A percentile compares a stretch with the other conserved stretches of the same genome.
Evolutionary conservation across 2,797 vertebrate species (phyloP).

Genomic region (Huso huso): DNA sequence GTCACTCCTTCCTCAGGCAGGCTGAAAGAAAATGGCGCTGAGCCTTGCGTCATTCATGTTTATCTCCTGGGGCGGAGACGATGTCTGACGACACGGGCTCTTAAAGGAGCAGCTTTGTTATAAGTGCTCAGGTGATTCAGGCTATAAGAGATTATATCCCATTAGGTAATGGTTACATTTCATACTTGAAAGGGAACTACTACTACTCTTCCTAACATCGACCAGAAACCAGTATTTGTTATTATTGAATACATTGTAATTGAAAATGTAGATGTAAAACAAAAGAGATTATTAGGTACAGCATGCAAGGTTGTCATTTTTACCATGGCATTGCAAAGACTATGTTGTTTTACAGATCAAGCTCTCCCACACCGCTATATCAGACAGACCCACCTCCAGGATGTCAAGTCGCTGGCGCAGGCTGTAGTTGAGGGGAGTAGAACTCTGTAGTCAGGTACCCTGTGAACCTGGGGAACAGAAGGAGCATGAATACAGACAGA

Average conservation of each 20-base stretch:
- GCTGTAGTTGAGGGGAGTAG: conserved; percentile 87
- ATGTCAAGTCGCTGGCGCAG: conserved; percentile 85
- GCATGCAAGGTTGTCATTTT: not conserved
- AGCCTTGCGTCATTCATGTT: no score
- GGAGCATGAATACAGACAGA: not conserved
- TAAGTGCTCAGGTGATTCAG: no score
- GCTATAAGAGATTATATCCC: no score
- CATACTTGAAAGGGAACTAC: no score
- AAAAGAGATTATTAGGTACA: no score
- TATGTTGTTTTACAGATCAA: not conserved
- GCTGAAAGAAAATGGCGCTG: no score
- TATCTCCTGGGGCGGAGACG: no score
- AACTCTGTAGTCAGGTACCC: conserved; percentile 82
- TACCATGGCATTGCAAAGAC: not conserved
- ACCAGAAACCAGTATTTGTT: not conserved
- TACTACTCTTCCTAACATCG: not conserved
- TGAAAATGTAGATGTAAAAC: no score
- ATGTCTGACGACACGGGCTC: no score
- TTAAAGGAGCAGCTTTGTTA: no score
- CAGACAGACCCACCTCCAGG: conserved; percentile 63
- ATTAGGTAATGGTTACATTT: no score
- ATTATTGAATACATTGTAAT: not conserved
- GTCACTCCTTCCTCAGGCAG: no score
- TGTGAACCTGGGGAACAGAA: conserved; percentile 62
- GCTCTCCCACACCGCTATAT: not conserved